Evolutionary conservation across 2,888 invertebrate genomes (phyloP).

Genomic region (Tholera decimalis): DNA sequence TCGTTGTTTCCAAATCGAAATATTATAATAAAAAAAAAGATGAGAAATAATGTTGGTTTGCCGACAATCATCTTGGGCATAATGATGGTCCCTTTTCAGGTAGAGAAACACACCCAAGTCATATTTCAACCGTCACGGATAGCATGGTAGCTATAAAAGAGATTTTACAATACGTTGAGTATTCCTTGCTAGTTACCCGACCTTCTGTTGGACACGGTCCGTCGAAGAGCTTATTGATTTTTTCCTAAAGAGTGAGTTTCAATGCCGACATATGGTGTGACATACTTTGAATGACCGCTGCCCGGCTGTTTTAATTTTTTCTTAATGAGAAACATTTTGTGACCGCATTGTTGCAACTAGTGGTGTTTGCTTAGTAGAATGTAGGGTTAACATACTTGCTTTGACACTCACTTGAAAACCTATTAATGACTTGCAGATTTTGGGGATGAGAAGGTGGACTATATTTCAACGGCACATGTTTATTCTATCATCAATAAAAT

Average conservation of each 20-base stretch:
- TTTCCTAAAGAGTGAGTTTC: conserved; percentile 79
- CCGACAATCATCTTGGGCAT: conserved; percentile 88
- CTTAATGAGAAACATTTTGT: conserved; percentile 64
- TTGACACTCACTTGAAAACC: conserved; percentile 19
- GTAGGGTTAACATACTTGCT: conserved; percentile 18
- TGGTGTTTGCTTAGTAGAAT: conserved; percentile 69
- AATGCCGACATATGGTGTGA: conserved; percentile 85
- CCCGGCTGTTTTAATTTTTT: conserved; percentile 79
- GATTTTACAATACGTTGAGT: conserved; percentile 88
- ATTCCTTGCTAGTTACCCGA: conserved; percentile 89
- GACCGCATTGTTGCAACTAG: conserved; percentile 71
- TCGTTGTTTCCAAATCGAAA: conserved; percentile 80
- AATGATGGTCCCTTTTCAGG: conserved; percentile 90
- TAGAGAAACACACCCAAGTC: conserved; percentile 88
- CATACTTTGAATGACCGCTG: conserved; percentile 82
- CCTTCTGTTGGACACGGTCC: conserved; percentile 86
- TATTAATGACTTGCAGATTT: conserved; percentile 7
- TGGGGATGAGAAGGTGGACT: neutral
- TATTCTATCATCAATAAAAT: conserved; percentile 10
- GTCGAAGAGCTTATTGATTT: conserved; percentile 84
- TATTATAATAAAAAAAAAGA: conserved; percentile 83
- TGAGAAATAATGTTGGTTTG: conserved; percentile 85
- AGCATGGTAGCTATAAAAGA: conserved; percentile 87
- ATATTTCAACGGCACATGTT: conserved; percentile 6
- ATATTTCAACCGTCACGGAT: conserved; percentile 90